These are phyloP conservation scores for Hirtodrosophila duncani DNA, from an alignment of 2,888 invertebrate genomes.

Conservation along the genomic window DNA sequence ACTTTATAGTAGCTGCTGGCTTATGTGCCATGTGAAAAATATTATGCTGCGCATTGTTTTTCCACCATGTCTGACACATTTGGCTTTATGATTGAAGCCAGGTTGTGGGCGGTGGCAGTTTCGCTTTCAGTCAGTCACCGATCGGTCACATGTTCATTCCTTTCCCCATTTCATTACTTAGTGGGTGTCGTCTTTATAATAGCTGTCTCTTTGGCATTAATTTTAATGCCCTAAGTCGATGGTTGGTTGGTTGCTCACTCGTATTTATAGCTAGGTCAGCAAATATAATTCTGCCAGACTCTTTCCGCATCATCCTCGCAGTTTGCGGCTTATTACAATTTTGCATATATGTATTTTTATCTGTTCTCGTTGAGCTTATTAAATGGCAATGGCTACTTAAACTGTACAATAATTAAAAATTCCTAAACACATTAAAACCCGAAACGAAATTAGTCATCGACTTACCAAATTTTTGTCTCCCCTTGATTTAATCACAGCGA, in stretches of 20 bases:
- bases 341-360: constrained; percentile 8
- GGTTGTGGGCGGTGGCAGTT: constrained; percentile 15
- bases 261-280: constrained; percentile 21
- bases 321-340: constrained; percentile 45
- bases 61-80: constrained; percentile 32
- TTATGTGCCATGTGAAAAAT: constrained; percentile 32
- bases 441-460: constrained; percentile 54
- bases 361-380: constrained; percentile 33
- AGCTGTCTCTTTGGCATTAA: constrained; percentile 25
- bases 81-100: constrained; percentile 28
- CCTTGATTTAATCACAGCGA: constrained; percentile 37
- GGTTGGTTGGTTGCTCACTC: constrained; percentile 8
- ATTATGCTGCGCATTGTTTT: constrained; percentile 36
- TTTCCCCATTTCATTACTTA: constrained; percentile 7
- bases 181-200: constrained; percentile 22
- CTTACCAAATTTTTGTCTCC: constrained; percentile 8
- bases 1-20: constrained; percentile 22
- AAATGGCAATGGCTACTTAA: constrained; percentile 48
- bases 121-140: too few relatives aligned
- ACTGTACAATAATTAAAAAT: constrained; percentile 28
- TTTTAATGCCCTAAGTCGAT: constrained; percentile 46
- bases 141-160: constrained; percentile 22
- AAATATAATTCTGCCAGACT: constrained; percentile 24
- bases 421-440: constrained; percentile 8
- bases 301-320: constrained; percentile 26